Base-by-base conservation (phyloP, 1,140 invertebrate genomes). In the Drosophila ambigua region DNA sequence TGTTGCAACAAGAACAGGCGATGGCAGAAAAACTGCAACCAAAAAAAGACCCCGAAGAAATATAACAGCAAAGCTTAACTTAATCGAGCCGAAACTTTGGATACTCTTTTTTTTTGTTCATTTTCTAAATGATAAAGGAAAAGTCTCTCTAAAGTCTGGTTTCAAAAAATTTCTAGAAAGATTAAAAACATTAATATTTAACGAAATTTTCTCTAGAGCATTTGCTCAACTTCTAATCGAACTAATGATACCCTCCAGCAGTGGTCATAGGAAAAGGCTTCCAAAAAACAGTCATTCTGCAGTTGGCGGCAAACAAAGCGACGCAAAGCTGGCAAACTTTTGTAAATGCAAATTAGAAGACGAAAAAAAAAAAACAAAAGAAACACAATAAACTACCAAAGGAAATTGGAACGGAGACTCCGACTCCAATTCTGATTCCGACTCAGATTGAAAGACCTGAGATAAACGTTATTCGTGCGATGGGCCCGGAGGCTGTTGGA, bases 1-100 rank as follows among this genome's bases (percentile, higher is more conserved):
- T 82, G 75, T 83, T 83, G 79, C 79, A 82, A 82, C 77, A 72
- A 83, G 79, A 81, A 81, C 73, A 51, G 55, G 61, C 66, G 48
- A 52, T 46, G 77, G 58, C 60, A 60, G 39, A 69, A 79, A 79
- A 73, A 39, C 57, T 45, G 49, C 43, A 31, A 35, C 15, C 35
- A 49, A 28, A 35, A 51, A 50, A 67, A 46, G 31, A 43, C 35
- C 11, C 4, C 39, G 13, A 11, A 31, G 8, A 43, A 31, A 24
- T 7, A 31, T 5, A 41, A 39, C 45, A 26, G 49, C 6, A 58
- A 52, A 39, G 11, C 11, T 39, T 1, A 8, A 28, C 1, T 13
- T 45, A 5, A 9, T 1, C 1, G 24, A n/a, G 26, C 39, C 44
- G 66, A 35, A 23, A 4, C n/a, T 16, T 2, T n/a, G 1, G 13